These are phyloP conservation scores for Odocoileus virginianus DNA, from an alignment of 2,113 vertebrate genomes.

Conservation along the genomic window DNA sequence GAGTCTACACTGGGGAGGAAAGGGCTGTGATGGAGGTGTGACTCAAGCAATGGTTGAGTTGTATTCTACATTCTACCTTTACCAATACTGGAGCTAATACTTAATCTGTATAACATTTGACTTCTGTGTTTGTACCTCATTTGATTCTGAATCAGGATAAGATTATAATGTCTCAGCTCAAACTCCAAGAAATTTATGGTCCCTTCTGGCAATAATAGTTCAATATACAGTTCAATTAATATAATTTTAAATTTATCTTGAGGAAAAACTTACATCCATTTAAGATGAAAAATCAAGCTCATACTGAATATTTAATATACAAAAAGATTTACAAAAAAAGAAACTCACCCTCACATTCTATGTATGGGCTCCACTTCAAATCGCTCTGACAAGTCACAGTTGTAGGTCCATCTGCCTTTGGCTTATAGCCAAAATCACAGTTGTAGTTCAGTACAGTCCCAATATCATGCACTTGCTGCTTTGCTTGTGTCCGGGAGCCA, in stretches of 20 bases:
- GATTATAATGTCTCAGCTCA: not conserved
- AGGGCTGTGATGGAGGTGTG: not conserved
- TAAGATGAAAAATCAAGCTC: not conserved
- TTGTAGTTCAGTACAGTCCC: not conserved
- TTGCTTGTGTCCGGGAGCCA: rapidly evolving
- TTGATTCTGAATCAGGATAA: not conserved
- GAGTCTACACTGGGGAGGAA: not conserved
- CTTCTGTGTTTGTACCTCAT: not conserved
- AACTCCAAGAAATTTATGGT: not conserved
- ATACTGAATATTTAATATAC: not conserved
- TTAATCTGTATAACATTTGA: not conserved
- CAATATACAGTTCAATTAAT: not conserved
- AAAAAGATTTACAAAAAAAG: not conserved
- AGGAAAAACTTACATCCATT: not conserved
- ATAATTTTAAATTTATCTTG: not conserved
- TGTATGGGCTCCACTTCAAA: conserved; percentile 18
- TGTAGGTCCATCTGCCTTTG: rapidly evolving
- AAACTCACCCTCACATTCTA: conserved; percentile 58
- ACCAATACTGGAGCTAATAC: not conserved
- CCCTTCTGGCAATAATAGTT: not conserved
- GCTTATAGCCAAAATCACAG: not conserved
- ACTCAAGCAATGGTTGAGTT: not conserved
- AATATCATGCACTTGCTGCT: rapidly evolving
- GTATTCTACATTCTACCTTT: not conserved
- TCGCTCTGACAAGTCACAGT: conserved; percentile 29